Evolutionary conservation across 1,140 invertebrate species (phyloP).

Genomic region (Pteromalus puparum): DNA sequence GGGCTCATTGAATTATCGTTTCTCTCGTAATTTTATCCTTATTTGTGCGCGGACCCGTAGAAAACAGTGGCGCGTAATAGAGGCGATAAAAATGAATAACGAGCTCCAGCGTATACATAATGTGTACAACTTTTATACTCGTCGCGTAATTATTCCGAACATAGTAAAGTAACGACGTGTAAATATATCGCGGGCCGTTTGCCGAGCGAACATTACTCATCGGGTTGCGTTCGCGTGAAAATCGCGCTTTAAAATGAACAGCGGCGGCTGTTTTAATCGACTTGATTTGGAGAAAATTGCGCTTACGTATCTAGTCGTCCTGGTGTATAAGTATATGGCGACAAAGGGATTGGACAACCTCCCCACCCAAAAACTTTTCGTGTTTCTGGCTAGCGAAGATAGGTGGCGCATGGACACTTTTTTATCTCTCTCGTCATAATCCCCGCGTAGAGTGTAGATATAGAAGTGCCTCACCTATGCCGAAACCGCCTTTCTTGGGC

Average conservation of each 20-base stretch:
- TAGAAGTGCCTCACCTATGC: no score
- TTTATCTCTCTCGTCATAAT: no score
- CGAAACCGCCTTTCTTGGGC: no score
- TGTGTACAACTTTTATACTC: not conserved
- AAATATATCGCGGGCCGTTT: not conserved
- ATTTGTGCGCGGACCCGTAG: slow-evolving; percentile 6
- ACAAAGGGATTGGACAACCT: no score
- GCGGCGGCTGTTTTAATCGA: no score
- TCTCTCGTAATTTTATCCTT: not conserved
- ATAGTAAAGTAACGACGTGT: not conserved
- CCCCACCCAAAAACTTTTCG: no score
- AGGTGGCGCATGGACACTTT: no score
- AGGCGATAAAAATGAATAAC: slow-evolving; percentile 19
- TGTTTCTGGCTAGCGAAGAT: no score
- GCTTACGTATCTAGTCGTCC: not conserved
- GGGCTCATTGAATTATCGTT: slow-evolving; percentile 20
- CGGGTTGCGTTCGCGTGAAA: no score
- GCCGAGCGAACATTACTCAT: not conserved
- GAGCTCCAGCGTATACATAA: not conserved
- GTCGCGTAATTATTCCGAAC: not conserved
- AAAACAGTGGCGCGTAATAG: not conserved
- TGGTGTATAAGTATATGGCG: no score
- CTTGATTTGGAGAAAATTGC: not conserved
- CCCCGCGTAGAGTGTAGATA: no score
- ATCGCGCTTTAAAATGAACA: not conserved